A percentile compares a stretch with the other conserved stretches of the same genome.
phyloP scores from a whole-genome alignment of 1,140 invertebrate genomes.

The Lamellibrachia luymesi region DNA sequence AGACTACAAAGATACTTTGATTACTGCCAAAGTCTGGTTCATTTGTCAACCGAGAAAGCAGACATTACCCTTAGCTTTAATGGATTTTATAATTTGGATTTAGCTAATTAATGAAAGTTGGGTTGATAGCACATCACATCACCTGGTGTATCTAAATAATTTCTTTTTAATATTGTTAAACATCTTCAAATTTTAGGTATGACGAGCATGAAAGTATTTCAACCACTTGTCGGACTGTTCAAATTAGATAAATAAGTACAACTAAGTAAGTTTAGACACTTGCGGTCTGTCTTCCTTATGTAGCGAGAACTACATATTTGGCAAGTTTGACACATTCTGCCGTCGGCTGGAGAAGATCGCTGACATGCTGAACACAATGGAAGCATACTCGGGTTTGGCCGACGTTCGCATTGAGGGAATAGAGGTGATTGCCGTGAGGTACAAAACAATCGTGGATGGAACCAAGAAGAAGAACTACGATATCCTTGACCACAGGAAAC shows the following conservation, averaged over 20 bases:
- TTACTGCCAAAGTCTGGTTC: neutral
- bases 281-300: neutral
- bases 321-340: constrained; percentile 92
- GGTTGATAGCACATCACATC: neutral
- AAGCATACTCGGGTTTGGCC: constrained; percentile 57
- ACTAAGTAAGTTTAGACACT: neutral
- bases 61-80: neutral
- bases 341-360: constrained; percentile 82
- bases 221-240: neutral
- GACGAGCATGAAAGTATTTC: neutral
- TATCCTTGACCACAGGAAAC: constrained; percentile 85
- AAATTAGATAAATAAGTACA: neutral
- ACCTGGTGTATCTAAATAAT: neutral
- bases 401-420: constrained; percentile 56
- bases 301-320: constrained; percentile 95
- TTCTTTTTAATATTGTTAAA: neutral
- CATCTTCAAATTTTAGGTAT: neutral
- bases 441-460: constrained; percentile 64
- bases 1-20: neutral
- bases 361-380: constrained; percentile 83
- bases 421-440: constrained; percentile 50
- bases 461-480: constrained; percentile 86
- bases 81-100: neutral
- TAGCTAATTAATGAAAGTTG: neutral
- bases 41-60: neutral